Base-by-base conservation (phyloP, 1,140 invertebrate genomes). In the Zaprionus gabonicus region DNA sequence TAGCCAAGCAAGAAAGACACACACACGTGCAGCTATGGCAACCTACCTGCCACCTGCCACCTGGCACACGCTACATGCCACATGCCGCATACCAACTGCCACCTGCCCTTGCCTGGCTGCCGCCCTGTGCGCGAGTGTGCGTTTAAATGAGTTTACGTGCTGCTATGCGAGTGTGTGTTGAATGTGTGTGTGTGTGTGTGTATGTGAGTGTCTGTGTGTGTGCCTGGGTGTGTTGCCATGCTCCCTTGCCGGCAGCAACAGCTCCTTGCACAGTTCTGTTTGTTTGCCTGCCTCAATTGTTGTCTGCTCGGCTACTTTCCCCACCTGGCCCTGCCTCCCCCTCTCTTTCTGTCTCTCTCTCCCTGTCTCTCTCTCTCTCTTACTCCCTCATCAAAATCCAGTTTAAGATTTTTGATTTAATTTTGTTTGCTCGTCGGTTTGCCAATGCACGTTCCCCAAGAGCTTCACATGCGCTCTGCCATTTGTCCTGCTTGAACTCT, bases 321-420 rank as follows among this genome's bases (percentile, higher is more conserved):
- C 27, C 38, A 20, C 41, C 60, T 49, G 38, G 34, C 13, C 28
- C 25, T 46, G 49, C 28, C 55, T 27, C 53, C 23, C 23, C 1
- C 23, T 23, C 23, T 2, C 23, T 23, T 20, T n/a, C 23, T 55
- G 13, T 10, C 84, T 27, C 38, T 44, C 17, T 41, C 56, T 34
- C 46, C 28, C 27, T 41, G 20, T 34, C 56, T 38, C 46, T 34
- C 41, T 10, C n/a, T 59, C 23, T 20, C 46, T 51, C 64, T 56
- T 1, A 17, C n/a, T 15, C 38, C 51, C 74, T 85, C 84, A 88
- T 87, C 84, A 87, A 88, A 87, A 87, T 88, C 84, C 71, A 88
- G 84, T 87, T 83, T 83, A 83, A 87, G 81, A 83, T 84, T 88
- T 87, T 88, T 87, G 84, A 87, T 87, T 87, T 87, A 87, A 87